Base-by-base conservation (phyloP, 2,888 invertebrate species). In the Notodonta dromedarius region DNA sequence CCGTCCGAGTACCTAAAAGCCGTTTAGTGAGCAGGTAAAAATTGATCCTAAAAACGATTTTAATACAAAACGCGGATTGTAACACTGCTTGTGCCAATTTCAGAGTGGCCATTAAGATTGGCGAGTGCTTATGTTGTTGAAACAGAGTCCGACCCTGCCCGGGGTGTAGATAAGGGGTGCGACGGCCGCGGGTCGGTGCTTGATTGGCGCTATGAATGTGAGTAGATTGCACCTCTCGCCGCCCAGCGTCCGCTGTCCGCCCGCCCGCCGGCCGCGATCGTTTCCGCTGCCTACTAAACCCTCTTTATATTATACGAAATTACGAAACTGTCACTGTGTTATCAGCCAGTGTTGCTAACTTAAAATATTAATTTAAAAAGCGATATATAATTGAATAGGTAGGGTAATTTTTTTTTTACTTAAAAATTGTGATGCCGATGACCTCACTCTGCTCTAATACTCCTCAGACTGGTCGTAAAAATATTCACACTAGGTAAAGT, bases 181-280 rank as follows among this genome's bases (percentile, higher is more conserved):
- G 89, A 87, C 80, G 86, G 89, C 80, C 85, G 86, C 82, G 88
- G 87, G 86, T 84, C 84, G 89, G 85, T 89, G 88, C 90, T 93
- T 93, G 93, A 93, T 93, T 93, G 93, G 89, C 89, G 85, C 87
- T 90, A 91, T 93, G 92, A 93, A 93, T 93, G 90, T 87, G 87
- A 89, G 89, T 90, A 93, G 91, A 91, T 91, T 90, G 91, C 90
- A 90, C 81, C 83, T 80, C 79, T 74, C 70, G 56, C 56, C 73
- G 73, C 63, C 68, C 68, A 65, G 74, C 74, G 71, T 68, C 71
- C 77, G 75, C 76, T 68, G 44, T 56, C 73, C 76, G 76, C 82
- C 42, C 75, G 71, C 67, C 71, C 76, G 75, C 76, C 60, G 68
- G 59, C 70, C 74, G 73, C 76, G 65, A 71, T 73, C 74, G 71